Conservation (phyloP, 2,888 invertebrate species). For the Chrysolina haemoptera region DNA sequence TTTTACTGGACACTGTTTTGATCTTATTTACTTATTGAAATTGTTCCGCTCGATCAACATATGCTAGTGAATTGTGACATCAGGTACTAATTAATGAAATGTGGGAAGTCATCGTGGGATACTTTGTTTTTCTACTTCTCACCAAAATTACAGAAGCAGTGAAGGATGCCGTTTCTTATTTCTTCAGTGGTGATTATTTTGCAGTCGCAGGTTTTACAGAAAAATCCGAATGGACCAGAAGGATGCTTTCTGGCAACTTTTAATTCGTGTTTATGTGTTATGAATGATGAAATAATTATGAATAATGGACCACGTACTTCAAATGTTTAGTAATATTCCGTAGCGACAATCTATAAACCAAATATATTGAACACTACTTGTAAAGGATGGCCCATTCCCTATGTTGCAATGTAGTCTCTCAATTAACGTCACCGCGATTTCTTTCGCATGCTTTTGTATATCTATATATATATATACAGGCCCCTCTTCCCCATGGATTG, state of each 20-base stretch:
- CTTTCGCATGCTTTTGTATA: no score
- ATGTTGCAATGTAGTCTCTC: no score
- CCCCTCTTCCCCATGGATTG: no score
- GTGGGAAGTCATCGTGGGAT: constrained; percentile 38
- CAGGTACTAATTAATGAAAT: constrained; percentile 26
- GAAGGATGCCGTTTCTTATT: constrained; percentile 32
- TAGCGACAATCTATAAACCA: no score
- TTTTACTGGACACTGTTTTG: background rate
- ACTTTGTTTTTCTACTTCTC: constrained; percentile 38
- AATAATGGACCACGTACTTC: no score
- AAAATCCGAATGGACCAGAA: background rate
- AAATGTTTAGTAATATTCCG: no score
- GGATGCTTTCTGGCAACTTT: background rate
- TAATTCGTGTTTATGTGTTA: no score
- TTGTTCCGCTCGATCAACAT: constrained; percentile 18
- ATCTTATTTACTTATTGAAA: background rate
- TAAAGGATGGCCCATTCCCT: no score
- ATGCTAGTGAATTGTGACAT: constrained; percentile 28
- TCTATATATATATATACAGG: no score
- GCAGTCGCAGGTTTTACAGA: background rate
- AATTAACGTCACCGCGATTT: no score
- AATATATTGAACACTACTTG: no score
- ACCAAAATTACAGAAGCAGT: constrained; percentile 36
- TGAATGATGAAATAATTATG: no score
- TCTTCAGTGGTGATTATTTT: background rate